Evolutionary conservation across 2,888 invertebrate species (phyloP), one percentile per base, ranked within the genome.

Genomic region (Nasonia oneida): DNA sequence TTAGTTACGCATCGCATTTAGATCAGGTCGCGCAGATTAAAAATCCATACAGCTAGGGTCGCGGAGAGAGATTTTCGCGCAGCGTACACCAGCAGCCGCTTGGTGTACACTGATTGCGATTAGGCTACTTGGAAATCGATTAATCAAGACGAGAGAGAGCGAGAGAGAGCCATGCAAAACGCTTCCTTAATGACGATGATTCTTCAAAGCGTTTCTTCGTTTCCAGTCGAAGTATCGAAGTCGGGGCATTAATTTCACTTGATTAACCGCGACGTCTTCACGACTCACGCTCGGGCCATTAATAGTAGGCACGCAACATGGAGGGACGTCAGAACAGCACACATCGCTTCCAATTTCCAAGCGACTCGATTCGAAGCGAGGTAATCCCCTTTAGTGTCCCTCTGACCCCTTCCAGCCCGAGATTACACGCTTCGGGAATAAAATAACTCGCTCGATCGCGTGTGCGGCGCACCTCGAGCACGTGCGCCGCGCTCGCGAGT

Each of bases 101-200:
- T 29, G 29, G 57, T 6, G 10, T 29, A 64, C 8, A 33, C 33
- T 29, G 67, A 67, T 67, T 29, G 14, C 33, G 67, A 67, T 67
- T 29, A 67, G 67, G 67, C 57, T 67, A 67, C 67, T 67, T 67
- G 67, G 33, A 67, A 33, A 67, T 67, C 67, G 23, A 67, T 67
- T 67, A 67, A 67, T 67, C 67, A 67, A 67, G 33, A 1, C 23
- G 61, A n/a, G 33, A 42, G 42, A 47, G 6, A 47, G 6, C 10
- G 42, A 47, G 6, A 47, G 6, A 37, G 37, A 47, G 47, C 0
- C 14, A 67, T 33, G 67, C 67, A 67, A 67, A 67, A 29, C 15
- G 33, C 67, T 67, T 14, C 10, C 33, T 67, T 67, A 67, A 67
- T 67, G 67, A 67, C 67, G 33, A 67, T 67, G 67, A 67, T 67